A percentile compares a stretch with the other conserved stretches of the same genome.
phyloP scores from a whole-genome alignment of 2,888 invertebrate genomes.

The Troilus luridus region DNA sequence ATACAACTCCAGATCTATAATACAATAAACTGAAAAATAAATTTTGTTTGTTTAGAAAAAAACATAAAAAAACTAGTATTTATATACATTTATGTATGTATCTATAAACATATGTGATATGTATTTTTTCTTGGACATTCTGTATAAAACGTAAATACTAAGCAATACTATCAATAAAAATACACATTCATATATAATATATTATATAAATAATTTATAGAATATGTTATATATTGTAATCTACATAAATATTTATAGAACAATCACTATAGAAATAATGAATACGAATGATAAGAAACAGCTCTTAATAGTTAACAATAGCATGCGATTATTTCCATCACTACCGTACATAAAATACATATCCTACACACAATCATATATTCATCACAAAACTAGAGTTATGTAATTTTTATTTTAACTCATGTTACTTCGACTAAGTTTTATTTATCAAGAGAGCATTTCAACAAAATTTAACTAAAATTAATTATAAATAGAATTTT shows the following conservation, averaged over 20 bases:
- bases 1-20: conserved; percentile 54
- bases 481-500: conserved; percentile 30
- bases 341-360: conserved; percentile 31
- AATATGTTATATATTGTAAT: conserved; percentile 39
- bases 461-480: conserved; percentile 14
- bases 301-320: conserved; percentile 49
- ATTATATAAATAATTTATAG: conserved; percentile 39
- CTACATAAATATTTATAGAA: conserved; percentile 43
- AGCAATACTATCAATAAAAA: conserved; percentile 47
- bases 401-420: not conserved
- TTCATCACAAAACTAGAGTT: conserved; percentile 29
- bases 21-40: conserved; percentile 54
- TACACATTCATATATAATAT: conserved; percentile 50
- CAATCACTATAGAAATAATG: conserved; percentile 16
- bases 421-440: not conserved
- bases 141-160: conserved; percentile 54
- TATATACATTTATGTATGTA: conserved; percentile 65
- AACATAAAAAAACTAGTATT: conserved; percentile 36
- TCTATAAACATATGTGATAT: conserved; percentile 44
- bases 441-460: conserved; percentile 18
- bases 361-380: conserved; percentile 23
- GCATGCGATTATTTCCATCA: conserved; percentile 41
- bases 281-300: conserved; percentile 43
- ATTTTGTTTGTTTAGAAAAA: conserved; percentile 52
- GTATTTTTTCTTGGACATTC: conserved; percentile 57